A percentile compares a stretch with the other conserved stretches of the same genome.
Conservation (phyloP, 2,888 invertebrate species). For the Arge pagana region DNA sequence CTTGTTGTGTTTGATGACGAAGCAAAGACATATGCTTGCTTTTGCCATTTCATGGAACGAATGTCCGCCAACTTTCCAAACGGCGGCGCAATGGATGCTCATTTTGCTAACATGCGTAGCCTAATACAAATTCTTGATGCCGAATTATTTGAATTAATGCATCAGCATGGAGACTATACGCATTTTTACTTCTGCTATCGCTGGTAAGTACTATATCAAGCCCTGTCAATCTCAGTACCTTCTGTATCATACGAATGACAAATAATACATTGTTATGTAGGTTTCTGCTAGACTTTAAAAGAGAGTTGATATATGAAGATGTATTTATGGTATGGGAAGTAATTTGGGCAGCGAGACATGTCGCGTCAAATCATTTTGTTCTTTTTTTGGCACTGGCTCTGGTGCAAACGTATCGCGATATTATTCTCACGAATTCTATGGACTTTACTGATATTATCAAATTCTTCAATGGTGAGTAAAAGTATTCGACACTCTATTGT, state of each 20-base stretch:
- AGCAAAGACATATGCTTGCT: conserved; percentile 87
- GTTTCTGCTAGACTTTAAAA: conserved; percentile 92
- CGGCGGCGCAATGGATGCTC: conserved; percentile 93
- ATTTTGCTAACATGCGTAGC: conserved; percentile 94
- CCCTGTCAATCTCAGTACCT: background rate
- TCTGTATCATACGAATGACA: too few relatives aligned
- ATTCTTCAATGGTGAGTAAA: conserved; percentile 87
- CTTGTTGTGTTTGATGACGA: conserved; percentile 93
- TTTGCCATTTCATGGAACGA: conserved; percentile 86
- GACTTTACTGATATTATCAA: conserved; percentile 98
- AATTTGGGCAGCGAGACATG: conserved; percentile 91
- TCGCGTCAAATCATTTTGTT: conserved; percentile 87
- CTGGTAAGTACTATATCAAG: conserved; percentile 63
- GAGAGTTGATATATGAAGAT: conserved; percentile 90
- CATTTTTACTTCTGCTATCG: conserved; percentile 98
- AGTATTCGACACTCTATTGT: too few relatives aligned
- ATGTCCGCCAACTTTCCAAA: conserved; percentile 92
- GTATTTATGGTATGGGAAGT: conserved; percentile 94
- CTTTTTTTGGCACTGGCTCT: conserved; percentile 91
- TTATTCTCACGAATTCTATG: conserved; percentile 94
- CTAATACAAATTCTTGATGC: conserved; percentile 88
- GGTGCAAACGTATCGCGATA: conserved; percentile 90
- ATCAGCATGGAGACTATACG: conserved; percentile 93
- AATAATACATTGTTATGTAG: background rate
- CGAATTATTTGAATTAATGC: conserved; percentile 93